Conservation (phyloP, 2,113 vertebrate genomes). For the Hydrolagus affinis region DNA sequence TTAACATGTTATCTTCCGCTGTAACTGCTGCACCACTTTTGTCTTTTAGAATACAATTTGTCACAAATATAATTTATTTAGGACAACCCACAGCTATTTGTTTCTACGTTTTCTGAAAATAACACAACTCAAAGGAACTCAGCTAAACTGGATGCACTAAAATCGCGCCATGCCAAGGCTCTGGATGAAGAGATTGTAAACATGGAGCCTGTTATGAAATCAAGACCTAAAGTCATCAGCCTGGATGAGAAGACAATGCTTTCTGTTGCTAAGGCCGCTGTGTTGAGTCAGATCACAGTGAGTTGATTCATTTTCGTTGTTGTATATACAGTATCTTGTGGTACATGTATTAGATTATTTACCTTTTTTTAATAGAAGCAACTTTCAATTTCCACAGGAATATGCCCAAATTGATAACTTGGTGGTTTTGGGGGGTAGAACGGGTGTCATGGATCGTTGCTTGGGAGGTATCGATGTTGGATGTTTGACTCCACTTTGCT, state of each 20-base stretch:
- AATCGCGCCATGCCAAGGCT: constrained; percentile 39
- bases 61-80: constrained; percentile 16
- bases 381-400: background rate
- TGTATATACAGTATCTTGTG: background rate
- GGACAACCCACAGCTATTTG: background rate
- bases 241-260: constrained; percentile 65
- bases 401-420: constrained; percentile 1
- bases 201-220: constrained; percentile 60
- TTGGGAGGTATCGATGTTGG: background rate
- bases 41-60: background rate
- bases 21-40: too few relatives aligned
- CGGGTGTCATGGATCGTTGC: background rate
- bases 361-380: background rate
- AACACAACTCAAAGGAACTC: constrained; percentile 5
- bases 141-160: background rate
- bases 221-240: constrained; percentile 53
- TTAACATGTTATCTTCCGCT: too few relatives aligned
- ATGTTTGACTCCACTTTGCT: background rate
- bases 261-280: constrained; percentile 52
- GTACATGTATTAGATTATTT: background rate
- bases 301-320: constrained; percentile 38
- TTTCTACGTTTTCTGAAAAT: constrained; percentile 24
- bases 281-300: constrained; percentile 70
- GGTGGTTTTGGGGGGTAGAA: background rate
- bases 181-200: constrained; percentile 55